Evolutionary conservation across 2,113 vertebrate genomes (phyloP), one percentile per base, ranked within the genome.

Genomic region (Microcebus griseorufus): DNA sequence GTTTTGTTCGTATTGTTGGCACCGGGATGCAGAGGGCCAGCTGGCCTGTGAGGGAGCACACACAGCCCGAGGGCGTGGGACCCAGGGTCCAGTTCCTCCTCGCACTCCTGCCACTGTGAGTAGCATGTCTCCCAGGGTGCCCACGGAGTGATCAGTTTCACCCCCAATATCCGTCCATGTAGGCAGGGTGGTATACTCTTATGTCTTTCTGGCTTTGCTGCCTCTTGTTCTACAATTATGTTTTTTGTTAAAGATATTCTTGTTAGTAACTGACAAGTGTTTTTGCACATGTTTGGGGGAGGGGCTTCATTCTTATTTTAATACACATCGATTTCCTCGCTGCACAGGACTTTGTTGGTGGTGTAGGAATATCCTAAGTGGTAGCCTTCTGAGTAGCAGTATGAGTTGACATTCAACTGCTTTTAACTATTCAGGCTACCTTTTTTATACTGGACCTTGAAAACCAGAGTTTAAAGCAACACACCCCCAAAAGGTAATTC

Each of bases 201-300:
- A 0, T 55, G 37, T 83, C 79, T 48, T 9, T 92, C 90, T 39
- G 67, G 60, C 45, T 76, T 64, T 9, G 51, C 69, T 29, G 58
- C 90, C 94, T 85, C 84, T 27, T 32, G 27, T 69, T 83, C 89
- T 67, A 27, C n/a, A 73, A 48, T 65, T 55, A 51, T 83, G 64
- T 65, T 93, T 92, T 83, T 93, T 2, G 16, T 95, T 93, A 45
- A 80, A 76, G 87, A 62, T 55, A 23, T 9, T 88, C 72, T 89
- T 76, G 67, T 87, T 76, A 67, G 39, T 84, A 76, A 98, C 95
- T 98, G 90, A 97, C 76, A 5, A 42, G 32, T 64, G 58, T 73
- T 92, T 96, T 97, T 97, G 98, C 98, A 98, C 98, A 98, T 96
- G 72, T 53, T 75, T 96, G 22, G 60, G 83, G 97, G 96, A 96